Conservation (phyloP, 2,113 vertebrate genomes). For the Notothenia coriiceps region DNA sequence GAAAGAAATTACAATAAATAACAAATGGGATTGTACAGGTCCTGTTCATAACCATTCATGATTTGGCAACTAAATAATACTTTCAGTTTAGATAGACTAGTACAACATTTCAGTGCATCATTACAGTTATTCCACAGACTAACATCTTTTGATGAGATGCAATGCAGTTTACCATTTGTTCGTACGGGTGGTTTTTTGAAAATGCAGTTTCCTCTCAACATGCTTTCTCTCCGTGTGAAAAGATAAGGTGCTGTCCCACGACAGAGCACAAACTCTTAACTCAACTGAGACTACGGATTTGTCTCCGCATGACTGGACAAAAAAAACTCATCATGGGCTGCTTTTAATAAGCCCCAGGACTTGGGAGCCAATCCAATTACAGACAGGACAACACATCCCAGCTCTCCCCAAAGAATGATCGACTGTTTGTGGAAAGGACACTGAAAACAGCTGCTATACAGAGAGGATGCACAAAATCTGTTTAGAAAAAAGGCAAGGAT, state of each 20-base stretch:
- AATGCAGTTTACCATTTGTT: too few species aligned
- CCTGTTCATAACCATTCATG: too few species aligned
- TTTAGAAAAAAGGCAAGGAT: neutral
- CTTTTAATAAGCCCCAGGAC: constrained; percentile 2
- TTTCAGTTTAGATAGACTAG: too few species aligned
- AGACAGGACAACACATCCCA: neutral
- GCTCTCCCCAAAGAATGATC: neutral
- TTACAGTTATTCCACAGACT: too few species aligned
- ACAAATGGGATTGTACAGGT: too few species aligned
- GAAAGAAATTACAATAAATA: too few species aligned
- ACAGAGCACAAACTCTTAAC: neutral
- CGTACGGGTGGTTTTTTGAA: too few species aligned
- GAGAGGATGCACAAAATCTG: neutral
- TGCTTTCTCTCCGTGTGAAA: too few species aligned
- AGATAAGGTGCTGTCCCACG: neutral
- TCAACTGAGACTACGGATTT: constrained; percentile 2
- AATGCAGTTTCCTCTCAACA: too few species aligned
- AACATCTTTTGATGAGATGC: too few species aligned
- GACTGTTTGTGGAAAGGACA: neutral
- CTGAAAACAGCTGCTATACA: neutral
- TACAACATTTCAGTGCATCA: too few species aligned
- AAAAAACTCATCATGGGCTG: constrained; percentile 12
- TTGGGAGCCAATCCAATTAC: neutral
- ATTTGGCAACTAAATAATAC: too few species aligned
- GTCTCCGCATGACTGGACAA: constrained; percentile 19